A percentile compares a stretch with the other conserved stretches of the same genome.
These are phyloP conservation scores for Hypsibius dujardini DNA, from an alignment of 1,140 invertebrate genomes.

Conservation along the genomic window DNA sequence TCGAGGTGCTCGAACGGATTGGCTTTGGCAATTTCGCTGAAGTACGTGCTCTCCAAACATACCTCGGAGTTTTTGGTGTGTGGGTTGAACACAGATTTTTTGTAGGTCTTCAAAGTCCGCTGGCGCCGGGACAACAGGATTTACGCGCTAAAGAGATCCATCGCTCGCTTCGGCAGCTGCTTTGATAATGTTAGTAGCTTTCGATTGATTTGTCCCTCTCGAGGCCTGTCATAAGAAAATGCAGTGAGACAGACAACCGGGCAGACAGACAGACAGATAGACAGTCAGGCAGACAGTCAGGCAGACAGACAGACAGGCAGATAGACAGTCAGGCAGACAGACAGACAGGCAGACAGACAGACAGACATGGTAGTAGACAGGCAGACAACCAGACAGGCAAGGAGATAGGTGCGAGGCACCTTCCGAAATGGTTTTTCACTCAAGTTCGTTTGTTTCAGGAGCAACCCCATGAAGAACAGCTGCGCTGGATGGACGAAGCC, in stretches of 20 bases:
- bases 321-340: too few species aligned
- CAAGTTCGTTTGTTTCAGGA: background rate
- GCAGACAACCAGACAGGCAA: too few species aligned
- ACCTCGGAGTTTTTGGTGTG: background rate
- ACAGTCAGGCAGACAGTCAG: too few species aligned
- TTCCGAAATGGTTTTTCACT: background rate
- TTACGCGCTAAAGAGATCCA: constrained; percentile 6
- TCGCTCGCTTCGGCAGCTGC: background rate
- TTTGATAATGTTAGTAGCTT: too few species aligned
- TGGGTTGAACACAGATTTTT: background rate
- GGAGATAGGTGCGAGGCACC: too few species aligned
- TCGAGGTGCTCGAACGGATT: constrained; percentile 11
- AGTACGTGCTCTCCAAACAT: background rate
- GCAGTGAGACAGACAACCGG: too few species aligned
- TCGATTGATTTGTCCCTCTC: too few species aligned
- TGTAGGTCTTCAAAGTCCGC: constrained; percentile 5
- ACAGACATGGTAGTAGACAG: background rate
- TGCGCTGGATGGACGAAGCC: constrained; percentile 12
- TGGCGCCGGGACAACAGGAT: background rate
- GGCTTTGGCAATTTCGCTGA: constrained; percentile 13
- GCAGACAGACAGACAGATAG: too few species aligned
- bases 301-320: too few species aligned
- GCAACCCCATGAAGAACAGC: background rate
- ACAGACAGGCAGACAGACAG: too few species aligned
- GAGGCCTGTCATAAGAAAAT: too few species aligned